Conservation (phyloP, 2,113 vertebrate genomes). For the Pardalotus punctatus region DNA sequence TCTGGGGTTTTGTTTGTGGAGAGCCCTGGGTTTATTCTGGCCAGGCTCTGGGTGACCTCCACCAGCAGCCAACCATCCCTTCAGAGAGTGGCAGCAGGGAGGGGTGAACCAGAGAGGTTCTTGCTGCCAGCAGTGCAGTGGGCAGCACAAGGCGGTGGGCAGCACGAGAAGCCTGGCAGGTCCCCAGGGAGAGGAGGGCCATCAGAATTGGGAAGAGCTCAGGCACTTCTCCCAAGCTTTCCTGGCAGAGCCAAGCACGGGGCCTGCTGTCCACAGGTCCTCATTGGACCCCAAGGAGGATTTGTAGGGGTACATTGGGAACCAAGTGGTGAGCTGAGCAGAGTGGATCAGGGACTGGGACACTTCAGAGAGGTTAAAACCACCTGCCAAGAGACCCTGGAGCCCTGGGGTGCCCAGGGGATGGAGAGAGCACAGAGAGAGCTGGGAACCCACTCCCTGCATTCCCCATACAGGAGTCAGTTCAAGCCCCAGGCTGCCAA, state of each 20-base stretch:
- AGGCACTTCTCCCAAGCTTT: neutral
- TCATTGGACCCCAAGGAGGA: fast-evolving
- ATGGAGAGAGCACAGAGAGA: neutral
- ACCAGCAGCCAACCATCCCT: neutral
- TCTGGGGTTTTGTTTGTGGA: neutral
- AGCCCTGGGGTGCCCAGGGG: neutral
- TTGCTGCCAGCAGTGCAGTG: neutral
- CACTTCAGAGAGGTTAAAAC: neutral
- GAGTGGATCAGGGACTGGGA: neutral
- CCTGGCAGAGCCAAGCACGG: neutral
- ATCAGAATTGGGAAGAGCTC: neutral
- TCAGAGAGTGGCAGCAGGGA: neutral
- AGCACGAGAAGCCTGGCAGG: neutral
- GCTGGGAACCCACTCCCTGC: neutral
- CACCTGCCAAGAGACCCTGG: neutral
- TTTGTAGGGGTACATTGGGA: neutral
- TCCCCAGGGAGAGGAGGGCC: neutral
- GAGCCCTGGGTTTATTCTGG: neutral
- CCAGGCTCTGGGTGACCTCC: neutral
- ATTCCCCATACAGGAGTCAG: neutral
- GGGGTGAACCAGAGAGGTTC: neutral
- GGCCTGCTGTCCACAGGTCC: neutral
- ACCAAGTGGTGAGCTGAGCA: neutral
- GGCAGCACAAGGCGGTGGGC: neutral
- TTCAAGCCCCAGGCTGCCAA: neutral